phyloP scores from a whole-genome alignment of 2,113 vertebrate species.

The Lanius ludovicianus region DNA sequence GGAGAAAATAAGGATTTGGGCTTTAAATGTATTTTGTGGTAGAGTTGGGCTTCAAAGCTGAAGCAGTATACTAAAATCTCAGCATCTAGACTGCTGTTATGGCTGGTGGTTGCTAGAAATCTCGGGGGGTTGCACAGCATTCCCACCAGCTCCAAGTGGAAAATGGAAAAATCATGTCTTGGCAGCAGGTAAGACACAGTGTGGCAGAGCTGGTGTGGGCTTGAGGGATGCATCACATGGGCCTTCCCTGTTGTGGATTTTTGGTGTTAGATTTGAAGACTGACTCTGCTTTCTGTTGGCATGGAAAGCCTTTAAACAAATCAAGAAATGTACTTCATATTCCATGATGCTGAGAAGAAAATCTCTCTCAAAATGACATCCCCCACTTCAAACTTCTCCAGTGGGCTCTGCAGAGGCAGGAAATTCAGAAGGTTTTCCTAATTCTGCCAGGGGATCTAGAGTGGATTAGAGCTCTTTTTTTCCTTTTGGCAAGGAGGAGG shows the following conservation, averaged over 20 bases:
- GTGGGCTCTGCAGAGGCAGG: neutral
- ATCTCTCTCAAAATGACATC: neutral
- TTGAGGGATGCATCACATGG: neutral
- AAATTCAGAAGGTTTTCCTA: neutral
- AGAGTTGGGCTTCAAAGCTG: neutral
- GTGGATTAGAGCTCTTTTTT: neutral
- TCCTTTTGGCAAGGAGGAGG: neutral
- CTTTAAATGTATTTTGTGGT: neutral
- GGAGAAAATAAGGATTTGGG: neutral
- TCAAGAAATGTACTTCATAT: neutral
- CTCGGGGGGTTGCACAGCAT: fast-evolving
- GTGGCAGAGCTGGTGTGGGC: neutral
- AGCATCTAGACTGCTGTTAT: neutral
- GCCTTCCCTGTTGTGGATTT: neutral
- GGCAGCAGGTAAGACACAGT: neutral
- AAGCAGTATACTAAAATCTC: neutral
- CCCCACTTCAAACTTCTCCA: neutral
- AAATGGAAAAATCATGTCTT: neutral
- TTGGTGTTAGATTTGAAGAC: neutral
- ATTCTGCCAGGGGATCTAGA: neutral
- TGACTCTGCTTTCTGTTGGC: neutral
- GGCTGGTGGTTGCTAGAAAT: neutral
- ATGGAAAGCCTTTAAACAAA: neutral
- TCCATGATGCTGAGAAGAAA: neutral
- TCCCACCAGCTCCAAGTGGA: neutral